Base-by-base conservation (phyloP, 2,888 invertebrate species). In the Papilio elwesi region DNA sequence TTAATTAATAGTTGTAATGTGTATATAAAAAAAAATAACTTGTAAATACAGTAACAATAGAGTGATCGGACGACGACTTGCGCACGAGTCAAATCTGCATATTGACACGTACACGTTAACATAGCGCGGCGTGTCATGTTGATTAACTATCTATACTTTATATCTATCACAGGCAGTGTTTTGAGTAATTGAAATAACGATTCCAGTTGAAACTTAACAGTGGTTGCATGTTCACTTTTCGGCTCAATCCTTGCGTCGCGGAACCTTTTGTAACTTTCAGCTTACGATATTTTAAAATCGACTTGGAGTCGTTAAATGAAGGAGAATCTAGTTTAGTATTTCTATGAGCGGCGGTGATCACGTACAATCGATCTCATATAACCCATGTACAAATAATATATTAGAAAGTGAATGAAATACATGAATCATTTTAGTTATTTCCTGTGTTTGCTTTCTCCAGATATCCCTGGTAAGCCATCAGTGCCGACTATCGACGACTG, bases 401-500 rank as follows among this genome's bases (percentile, higher is more conserved):
- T 12, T 12, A 49, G 12, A 49, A 12, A 13, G 13, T 12, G 12
- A 49, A 6, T 49, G 13, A 6, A 49, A 6, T 12, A 49, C 36
- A 51, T 51, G 12, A 10, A 55, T 16, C 10, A 16, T 12, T 59
- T 68, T 11, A 13, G 47, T 48, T 48, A 68, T 69, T 63, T 67
- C 6, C 49, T 36, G 16, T 12, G 26, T 63, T n/a, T 15, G 48
- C 9, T 64, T 71, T 71, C 62, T 59, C 55, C 79, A 96, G 97
- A 98, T 84, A 94, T 96, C 78, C 96, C 98, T 74, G 96, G 97
- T 71, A 97, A 98, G 85, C 99, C 99, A 4, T 97, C 98, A 53
- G 95, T 96, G 53, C 98, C 98, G 0, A 96, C 96, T 74, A 95
- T 98, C 78, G 96, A 96, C 65, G 98, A 98, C 84, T 98, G 98